These are phyloP conservation scores for Drosophila athabasca DNA, from an alignment of 1,140 invertebrate genomes.

Conservation along the genomic window DNA sequence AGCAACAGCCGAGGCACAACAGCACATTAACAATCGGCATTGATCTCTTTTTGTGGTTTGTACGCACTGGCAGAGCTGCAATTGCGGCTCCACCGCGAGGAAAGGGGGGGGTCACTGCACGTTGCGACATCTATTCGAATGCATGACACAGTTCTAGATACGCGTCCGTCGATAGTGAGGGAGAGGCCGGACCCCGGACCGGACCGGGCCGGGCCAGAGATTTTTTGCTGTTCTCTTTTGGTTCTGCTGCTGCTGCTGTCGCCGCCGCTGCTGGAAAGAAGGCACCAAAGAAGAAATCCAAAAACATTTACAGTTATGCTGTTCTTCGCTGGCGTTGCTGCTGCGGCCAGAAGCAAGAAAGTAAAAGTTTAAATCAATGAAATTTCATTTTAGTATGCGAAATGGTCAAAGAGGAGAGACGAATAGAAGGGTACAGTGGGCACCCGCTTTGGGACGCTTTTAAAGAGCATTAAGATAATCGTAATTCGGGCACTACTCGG, in stretches of 20 bases:
- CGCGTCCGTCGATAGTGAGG: too few relatives aligned
- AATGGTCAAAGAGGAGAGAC: not conserved
- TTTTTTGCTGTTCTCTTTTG: conserved; percentile 18
- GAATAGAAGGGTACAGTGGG: too few relatives aligned
- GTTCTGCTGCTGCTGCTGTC: conserved; percentile 13
- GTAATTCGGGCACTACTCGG: too few relatives aligned
- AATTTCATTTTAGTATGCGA: conserved; percentile 34
- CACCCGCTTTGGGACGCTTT: too few relatives aligned
- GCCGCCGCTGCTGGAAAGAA: conserved; percentile 11
- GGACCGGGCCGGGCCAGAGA: not conserved
- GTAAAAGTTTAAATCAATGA: conserved; percentile 76
- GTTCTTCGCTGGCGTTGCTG: too few relatives aligned
- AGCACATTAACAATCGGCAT: not conserved
- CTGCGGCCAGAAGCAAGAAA: conserved; percentile 36
- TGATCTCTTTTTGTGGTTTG: too few relatives aligned
- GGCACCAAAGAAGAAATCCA: conserved; percentile 32
- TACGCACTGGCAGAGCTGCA: conserved; percentile 38
- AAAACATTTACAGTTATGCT: conserved; percentile 39
- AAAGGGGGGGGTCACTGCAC: too few relatives aligned
- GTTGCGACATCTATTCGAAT: too few relatives aligned
- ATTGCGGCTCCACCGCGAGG: not conserved
- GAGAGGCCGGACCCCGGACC: too few relatives aligned
- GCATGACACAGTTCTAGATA: too few relatives aligned
- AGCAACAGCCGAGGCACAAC: too few relatives aligned
- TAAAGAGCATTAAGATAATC: too few relatives aligned